phyloP scores from a whole-genome alignment of 2,797 vertebrate species.

The Aldrovandia affinis region DNA sequence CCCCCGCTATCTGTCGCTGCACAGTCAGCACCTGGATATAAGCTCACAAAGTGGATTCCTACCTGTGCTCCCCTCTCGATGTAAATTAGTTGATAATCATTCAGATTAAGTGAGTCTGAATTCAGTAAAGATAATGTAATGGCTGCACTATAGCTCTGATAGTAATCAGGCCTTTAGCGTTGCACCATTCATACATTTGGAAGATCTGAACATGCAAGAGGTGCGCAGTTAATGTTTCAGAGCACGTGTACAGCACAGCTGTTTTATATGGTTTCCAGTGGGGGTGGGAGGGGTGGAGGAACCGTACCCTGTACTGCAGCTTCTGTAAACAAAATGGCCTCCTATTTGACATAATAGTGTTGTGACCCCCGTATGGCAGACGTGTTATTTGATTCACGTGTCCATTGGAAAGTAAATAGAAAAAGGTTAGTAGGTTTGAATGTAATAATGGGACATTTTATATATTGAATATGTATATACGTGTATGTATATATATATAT shows the following conservation, averaged over 20 bases:
- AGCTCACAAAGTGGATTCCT: neutral
- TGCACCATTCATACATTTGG: neutral
- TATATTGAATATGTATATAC: too few species aligned
- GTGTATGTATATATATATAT: too few species aligned
- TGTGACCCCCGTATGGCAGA: too few species aligned
- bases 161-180: neutral
- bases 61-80: neutral
- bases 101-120: neutral
- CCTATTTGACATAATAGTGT: too few species aligned
- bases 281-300: too few species aligned
- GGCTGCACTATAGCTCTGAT: too few species aligned
- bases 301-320: too few species aligned
- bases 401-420: neutral
- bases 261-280: neutral
- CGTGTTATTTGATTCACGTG: neutral
- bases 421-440: neutral
- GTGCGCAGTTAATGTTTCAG: too few species aligned
- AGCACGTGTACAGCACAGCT: too few species aligned
- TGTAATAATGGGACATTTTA: neutral
- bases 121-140: neutral
- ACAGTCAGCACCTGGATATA: neutral
- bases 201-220: neutral
- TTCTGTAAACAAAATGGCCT: too few species aligned
- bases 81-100: neutral
- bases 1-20: neutral